A percentile compares a stretch with the other conserved stretches of the same genome.
Evolutionary conservation across 2,888 invertebrate species (phyloP).

Genomic region (Sinohyriopsis cumingii): DNA sequence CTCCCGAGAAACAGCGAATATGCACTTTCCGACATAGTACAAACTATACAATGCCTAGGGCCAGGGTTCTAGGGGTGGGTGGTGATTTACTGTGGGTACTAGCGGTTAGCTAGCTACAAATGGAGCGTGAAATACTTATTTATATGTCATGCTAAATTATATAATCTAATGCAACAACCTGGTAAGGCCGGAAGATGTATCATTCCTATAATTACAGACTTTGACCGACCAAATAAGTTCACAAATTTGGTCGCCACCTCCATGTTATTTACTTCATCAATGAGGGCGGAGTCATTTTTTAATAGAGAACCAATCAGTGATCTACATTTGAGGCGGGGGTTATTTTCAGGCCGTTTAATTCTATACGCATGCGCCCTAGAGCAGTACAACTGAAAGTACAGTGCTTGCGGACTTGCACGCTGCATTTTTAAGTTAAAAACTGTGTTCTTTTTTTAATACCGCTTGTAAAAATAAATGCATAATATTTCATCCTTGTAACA

Average conservation of each 20-base stretch:
- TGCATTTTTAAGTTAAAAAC: slow-evolving; percentile 4
- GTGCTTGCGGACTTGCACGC: too few relatives aligned
- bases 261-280: slow-evolving; percentile 31
- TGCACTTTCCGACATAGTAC: too few relatives aligned
- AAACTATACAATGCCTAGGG: too few relatives aligned
- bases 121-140: neutral
- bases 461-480: slow-evolving; percentile 15
- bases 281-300: slow-evolving; percentile 31
- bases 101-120: too few relatives aligned
- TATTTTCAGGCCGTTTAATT: slow-evolving; percentile 15
- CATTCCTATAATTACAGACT: slow-evolving; percentile 79
- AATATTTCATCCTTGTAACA: neutral
- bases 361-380: slow-evolving; percentile 20
- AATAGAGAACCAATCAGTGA: slow-evolving; percentile 45
- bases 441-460: slow-evolving; percentile 28
- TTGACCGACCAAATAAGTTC: slow-evolving; percentile 40
- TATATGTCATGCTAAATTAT: neutral
- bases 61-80: too few relatives aligned
- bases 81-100: neutral
- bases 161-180: slow-evolving; percentile 73
- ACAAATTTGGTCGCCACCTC: slow-evolving; percentile 38
- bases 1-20: too few relatives aligned
- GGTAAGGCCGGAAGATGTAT: slow-evolving; percentile 81
- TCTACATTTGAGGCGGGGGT: slow-evolving; percentile 15
- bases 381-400: slow-evolving; percentile 8